Base-by-base conservation (phyloP, 2,113 vertebrate species). In the Casuarius casuarius region DNA sequence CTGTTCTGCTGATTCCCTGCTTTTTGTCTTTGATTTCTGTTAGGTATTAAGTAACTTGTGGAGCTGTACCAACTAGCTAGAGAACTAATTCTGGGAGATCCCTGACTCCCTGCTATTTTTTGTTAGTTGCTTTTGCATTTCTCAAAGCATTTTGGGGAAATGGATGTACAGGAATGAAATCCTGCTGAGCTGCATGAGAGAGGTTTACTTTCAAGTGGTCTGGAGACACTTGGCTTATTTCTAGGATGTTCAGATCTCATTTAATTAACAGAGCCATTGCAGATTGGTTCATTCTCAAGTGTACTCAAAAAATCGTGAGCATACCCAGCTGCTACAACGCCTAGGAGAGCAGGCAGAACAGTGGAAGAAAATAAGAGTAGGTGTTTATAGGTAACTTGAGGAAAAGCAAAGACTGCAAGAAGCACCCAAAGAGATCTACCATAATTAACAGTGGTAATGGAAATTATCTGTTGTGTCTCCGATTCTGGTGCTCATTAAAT, bases 1-100 rank as follows among this genome's bases (percentile, higher is more conserved):
- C 17, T 48, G 5, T 42, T 82, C n/a, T 74, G n/a, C 42, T 77
- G 75, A 80, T 91, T 81, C 72, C 79, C 61, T 11, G 4, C 52
- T 21, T 90, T 87, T 82, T 70, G 35, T 62, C 85, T 90, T 40
- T 73, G 61, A n/a, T 93, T 93, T 92, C 85, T 95, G 23, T 71
- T 90, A 74, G 56, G 31, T 61, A 84, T 89, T 84, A 85, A 58
- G 42, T 79, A 63, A 73, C 10, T 80, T 77, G 44, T 42, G 35
- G 49, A 81, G 49, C 20, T 80, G 18, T 68, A 71, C 46, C 35
- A 58, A 7, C 15, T 35, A 67, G 42, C 23, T 51, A 52, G 51
- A 33, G 42, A 84, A 89, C 35, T 54, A 84, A 86, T 90, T 88
- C 80, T 84, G 38, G 12, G 62, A 81, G n/a, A 3, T 31, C 21